Base-by-base conservation (phyloP, 2,888 invertebrate genomes). In the Metalampra italica region DNA sequence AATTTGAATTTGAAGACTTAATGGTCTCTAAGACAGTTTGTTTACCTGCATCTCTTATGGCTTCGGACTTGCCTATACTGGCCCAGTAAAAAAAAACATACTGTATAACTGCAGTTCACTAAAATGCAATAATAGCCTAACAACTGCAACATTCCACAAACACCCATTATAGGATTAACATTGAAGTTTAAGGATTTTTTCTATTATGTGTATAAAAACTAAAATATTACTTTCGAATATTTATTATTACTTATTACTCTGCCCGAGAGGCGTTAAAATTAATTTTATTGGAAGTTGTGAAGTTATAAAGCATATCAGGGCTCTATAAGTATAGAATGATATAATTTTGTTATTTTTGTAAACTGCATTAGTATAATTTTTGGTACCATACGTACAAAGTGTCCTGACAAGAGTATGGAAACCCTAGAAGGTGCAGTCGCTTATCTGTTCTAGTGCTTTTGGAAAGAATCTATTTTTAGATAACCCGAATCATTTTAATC, bases 271-370 rank as follows among this genome's bases (percentile, higher is more conserved):
- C 72, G 63, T 56, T 68, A 75, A 76, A 46, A 73, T 75, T 75
- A 52, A 65, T 78, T 78, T 79, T 61, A 74, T 72, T 70, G 56
- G 59, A 75, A 67, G 82, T 82, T 83, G 80, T 82, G 81, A 82
- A 60, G 63, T 75, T 75, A 74, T 67, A 66, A 78, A 64, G 78
- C 83, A 83, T 83, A 83, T 82, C 82, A 82, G 60, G 69, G 74
- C 77, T 69, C 51, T 75, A 71, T 72, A 71, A 68, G 60, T 64
- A 57, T 68, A 59, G 63, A 69, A 62, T 60, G 54, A 54, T 69
- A 69, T 71, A 62, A 59, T 69, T 72, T 66, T 70, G 61, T 64
- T 67, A 71, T 70, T 69, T 71, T 72, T 74, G 60, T 72, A 71
- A 64, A 67, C 66, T 64, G 46, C 61, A 60, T 65, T 53, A 57